A percentile compares a stretch with the other conserved stretches of the same genome.
Evolutionary conservation across 2,797 vertebrate genomes (phyloP).

Genomic region (Cossypha dichroa): DNA sequence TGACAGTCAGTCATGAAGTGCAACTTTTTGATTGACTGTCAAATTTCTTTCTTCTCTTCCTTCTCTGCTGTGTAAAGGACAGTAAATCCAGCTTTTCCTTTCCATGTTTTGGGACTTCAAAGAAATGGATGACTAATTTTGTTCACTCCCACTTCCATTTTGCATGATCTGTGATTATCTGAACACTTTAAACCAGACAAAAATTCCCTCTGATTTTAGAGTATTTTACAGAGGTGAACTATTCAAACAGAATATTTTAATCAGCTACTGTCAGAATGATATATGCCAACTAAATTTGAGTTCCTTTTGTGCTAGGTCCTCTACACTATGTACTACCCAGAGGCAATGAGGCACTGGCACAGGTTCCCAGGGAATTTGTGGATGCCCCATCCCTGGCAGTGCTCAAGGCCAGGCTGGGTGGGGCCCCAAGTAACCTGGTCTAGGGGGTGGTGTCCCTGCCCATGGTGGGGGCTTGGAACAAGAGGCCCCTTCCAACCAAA

Average conservation of each 20-base stretch:
- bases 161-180: not conserved
- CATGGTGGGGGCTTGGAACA: rapidly evolving
- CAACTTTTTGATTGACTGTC: not conserved
- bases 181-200: not conserved
- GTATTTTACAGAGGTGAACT: not conserved
- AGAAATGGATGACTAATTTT: not conserved
- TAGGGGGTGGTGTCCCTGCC: not conserved
- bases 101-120: not conserved
- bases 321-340: not conserved
- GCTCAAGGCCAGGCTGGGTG: not conserved
- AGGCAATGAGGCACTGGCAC: not conserved
- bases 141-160: not conserved
- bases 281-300: not conserved
- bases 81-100: not conserved
- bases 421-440: not conserved
- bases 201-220: not conserved
- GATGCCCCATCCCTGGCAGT: not conserved
- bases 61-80: not conserved
- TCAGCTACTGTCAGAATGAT: not conserved
- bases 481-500: not conserved
- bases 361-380: not conserved
- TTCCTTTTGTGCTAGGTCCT: not conserved
- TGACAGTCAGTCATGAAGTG: not conserved
- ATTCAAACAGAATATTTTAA: not conserved
- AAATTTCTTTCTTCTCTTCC: not conserved